These are phyloP conservation scores for Puntigrus tetrazona DNA, from an alignment of 2,113 vertebrate species.

Conservation along the genomic window DNA sequence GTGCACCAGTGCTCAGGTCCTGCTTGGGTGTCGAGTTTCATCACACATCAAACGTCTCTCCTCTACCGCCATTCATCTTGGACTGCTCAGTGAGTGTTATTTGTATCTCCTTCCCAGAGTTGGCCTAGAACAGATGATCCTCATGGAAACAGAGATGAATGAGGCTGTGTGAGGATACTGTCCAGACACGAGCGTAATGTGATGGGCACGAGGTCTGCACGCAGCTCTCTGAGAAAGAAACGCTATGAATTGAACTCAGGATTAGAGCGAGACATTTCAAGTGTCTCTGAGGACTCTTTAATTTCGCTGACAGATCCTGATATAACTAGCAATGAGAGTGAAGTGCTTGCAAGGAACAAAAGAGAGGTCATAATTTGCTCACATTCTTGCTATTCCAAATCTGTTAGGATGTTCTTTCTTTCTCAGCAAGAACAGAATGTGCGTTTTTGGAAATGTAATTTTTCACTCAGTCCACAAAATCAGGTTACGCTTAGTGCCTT, in stretches of 20 bases:
- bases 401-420: too few species aligned
- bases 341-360: not conserved
- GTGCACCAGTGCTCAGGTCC: not conserved
- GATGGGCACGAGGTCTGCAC: not conserved
- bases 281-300: not conserved
- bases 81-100: not conserved
- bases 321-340: not conserved
- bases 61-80: not conserved
- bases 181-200: not conserved
- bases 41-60: not conserved
- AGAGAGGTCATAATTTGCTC: not conserved
- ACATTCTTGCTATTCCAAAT: too few species aligned
- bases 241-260: not conserved
- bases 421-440: not conserved
- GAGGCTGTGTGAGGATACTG: not conserved
- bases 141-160: not conserved
- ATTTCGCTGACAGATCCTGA: not conserved
- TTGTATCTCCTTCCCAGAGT: not conserved
- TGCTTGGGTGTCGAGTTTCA: not conserved
- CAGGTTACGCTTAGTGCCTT: not conserved
- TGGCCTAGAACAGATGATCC: not conserved
- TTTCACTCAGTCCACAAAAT: not conserved
- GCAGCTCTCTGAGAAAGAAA: not conserved
- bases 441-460: not conserved
- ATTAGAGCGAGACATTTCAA: not conserved